These are phyloP conservation scores for Drosophila subquinaria DNA, from an alignment of 2,888 invertebrate genomes.

Conservation along the genomic window DNA sequence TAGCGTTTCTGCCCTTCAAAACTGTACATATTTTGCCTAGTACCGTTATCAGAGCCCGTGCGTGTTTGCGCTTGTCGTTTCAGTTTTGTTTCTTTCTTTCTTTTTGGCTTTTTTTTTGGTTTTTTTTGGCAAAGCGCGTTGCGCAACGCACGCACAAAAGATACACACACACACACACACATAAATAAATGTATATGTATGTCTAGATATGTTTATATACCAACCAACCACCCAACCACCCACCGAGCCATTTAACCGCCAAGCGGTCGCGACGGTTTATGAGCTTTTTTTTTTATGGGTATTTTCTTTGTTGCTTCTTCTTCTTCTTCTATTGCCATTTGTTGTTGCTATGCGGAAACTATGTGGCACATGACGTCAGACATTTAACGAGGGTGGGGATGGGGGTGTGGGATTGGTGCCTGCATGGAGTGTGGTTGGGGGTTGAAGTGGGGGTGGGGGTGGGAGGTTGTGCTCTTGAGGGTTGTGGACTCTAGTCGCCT, in stretches of 20 bases:
- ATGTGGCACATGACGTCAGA: constrained; percentile 36
- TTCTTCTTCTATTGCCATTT: constrained; percentile 3
- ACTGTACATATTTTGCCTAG: constrained; percentile 14
- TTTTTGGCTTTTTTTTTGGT: background rate
- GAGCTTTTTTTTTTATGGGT: constrained; percentile 7
- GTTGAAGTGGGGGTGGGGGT: background rate
- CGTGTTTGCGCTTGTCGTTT: constrained; percentile 12
- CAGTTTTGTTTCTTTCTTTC: background rate
- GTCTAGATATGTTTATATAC: background rate
- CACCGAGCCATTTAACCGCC: background rate
- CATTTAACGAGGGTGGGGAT: too few species aligned
- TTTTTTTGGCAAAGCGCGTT: constrained; percentile 20
- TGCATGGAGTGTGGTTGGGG: background rate
- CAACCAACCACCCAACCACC: background rate
- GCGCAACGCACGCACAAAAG: constrained; percentile 3
- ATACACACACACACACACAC: constrained; percentile 1
- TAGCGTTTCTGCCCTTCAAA: background rate
- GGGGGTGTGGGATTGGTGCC: background rate
- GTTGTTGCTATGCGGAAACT: constrained; percentile 64
- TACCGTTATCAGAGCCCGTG: constrained; percentile 30
- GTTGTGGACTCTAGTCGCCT: background rate
- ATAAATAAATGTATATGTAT: background rate
- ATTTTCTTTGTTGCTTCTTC: background rate
- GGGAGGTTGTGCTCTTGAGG: background rate
- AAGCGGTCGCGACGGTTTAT: constrained; percentile 19